phyloP scores from a whole-genome alignment of 2,888 invertebrate genomes.

The Beris chalybata region DNA sequence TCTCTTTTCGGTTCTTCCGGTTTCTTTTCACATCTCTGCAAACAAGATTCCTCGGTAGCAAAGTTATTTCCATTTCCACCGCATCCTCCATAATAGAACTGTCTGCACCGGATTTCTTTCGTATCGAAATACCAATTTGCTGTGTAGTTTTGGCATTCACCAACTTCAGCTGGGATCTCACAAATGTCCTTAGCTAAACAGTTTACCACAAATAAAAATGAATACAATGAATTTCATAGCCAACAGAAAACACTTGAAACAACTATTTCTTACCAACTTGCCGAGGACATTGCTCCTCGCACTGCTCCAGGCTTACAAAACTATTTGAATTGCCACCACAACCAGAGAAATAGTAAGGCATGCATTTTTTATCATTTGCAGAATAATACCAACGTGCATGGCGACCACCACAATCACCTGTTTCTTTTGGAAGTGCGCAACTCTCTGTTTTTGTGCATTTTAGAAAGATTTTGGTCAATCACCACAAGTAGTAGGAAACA shows the following conservation, averaged over 20 bases:
- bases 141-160: slow-evolving; percentile 76
- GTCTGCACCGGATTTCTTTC: slow-evolving; percentile 69
- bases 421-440: slow-evolving; percentile 73
- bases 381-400: slow-evolving; percentile 86
- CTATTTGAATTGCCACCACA: slow-evolving; percentile 89
- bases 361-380: slow-evolving; percentile 78
- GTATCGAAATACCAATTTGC: slow-evolving; percentile 84
- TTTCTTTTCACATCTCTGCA: slow-evolving; percentile 64
- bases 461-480: neutral
- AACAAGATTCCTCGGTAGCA: slow-evolving; percentile 66
- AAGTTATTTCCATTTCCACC: slow-evolving; percentile 91
- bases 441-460: slow-evolving; percentile 60
- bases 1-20: slow-evolving; percentile 49
- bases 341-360: slow-evolving; percentile 91
- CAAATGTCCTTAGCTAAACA: slow-evolving; percentile 68
- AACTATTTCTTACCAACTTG: slow-evolving; percentile 69
- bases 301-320: slow-evolving; percentile 73
- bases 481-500: slow-evolving; percentile 5
- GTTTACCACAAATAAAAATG: neutral
- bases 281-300: slow-evolving; percentile 76
- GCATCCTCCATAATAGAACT: slow-evolving; percentile 90
- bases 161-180: slow-evolving; percentile 72
- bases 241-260: neutral
- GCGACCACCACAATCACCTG: slow-evolving; percentile 73
- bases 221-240: neutral